Evolutionary conservation across 1,140 invertebrate genomes (phyloP).

Genomic region (Diachasmimorpha longicaudata): DNA sequence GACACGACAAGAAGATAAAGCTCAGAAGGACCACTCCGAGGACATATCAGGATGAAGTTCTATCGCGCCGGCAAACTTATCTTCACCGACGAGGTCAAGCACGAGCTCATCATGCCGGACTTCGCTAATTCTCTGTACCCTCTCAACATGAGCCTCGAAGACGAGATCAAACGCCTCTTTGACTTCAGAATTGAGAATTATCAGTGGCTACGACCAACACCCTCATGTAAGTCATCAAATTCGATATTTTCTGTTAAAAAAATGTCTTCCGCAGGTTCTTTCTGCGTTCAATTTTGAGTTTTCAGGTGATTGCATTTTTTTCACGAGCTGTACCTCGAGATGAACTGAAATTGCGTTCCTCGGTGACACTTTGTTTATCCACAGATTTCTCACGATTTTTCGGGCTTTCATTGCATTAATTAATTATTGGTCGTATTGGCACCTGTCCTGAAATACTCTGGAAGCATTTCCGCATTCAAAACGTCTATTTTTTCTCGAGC

Average conservation of each 20-base stretch:
- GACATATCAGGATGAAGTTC: not conserved
- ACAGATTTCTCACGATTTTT: too few relatives aligned
- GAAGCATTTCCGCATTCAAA: not conserved
- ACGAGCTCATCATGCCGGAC: conserved; percentile 29
- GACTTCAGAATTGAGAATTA: conserved; percentile 21
- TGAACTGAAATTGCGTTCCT: too few relatives aligned
- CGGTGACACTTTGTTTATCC: too few relatives aligned
- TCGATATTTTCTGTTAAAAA: not conserved
- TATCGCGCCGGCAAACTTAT: conserved; percentile 23
- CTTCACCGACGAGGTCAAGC: not conserved
- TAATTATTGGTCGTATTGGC: not conserved
- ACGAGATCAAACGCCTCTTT: conserved; percentile 47
- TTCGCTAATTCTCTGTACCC: conserved; percentile 36
- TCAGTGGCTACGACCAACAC: conserved; percentile 3
- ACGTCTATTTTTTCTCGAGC: not conserved
- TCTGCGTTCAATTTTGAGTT: too few relatives aligned
- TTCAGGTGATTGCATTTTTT: too few relatives aligned
- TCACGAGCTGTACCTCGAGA: too few relatives aligned
- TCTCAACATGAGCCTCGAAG: conserved; percentile 47
- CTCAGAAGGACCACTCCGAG: not conserved
- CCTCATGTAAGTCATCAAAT: conserved; percentile 13
- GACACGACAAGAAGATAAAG: not conserved
- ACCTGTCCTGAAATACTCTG: not conserved
- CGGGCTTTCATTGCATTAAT: too few relatives aligned
- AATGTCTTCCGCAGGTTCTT: too few relatives aligned